These are phyloP conservation scores for Urocyon cinereoargenteus DNA, from an alignment of 2,797 vertebrate species.

Conservation along the genomic window DNA sequence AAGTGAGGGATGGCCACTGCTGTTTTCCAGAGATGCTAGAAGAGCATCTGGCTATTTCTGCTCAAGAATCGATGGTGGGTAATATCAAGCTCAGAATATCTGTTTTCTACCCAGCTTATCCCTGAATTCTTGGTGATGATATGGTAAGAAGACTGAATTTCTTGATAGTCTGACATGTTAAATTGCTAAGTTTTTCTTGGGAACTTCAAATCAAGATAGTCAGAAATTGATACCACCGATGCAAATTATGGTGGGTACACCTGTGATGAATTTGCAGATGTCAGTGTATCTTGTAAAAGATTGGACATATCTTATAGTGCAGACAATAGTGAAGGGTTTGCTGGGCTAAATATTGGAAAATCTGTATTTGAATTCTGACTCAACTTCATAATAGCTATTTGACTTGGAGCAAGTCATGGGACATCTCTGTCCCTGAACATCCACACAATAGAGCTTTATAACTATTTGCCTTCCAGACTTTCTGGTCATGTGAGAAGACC, in stretches of 20 bases:
- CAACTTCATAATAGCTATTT: background rate
- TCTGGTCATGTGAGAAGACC: background rate
- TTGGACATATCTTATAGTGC: background rate
- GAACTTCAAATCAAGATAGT: background rate
- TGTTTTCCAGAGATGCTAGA: background rate
- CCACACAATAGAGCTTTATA: background rate
- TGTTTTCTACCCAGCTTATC: background rate
- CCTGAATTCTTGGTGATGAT: background rate
- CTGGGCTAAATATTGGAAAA: background rate
- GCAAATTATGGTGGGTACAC: background rate
- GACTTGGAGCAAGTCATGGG: background rate
- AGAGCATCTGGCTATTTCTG: background rate
- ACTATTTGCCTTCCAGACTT: background rate
- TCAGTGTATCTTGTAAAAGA: no score
- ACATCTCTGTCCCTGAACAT: background rate
- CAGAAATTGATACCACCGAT: background rate
- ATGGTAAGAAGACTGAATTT: background rate
- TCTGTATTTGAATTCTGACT: background rate
- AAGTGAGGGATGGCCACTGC: background rate
- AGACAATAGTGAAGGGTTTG: background rate
- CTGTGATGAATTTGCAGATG: background rate
- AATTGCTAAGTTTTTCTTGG: background rate
- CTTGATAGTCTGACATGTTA: background rate
- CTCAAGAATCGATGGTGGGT: background rate
- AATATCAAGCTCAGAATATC: background rate